phyloP scores from a whole-genome alignment of 2,113 vertebrate genomes.

The Nettapus auritus region DNA sequence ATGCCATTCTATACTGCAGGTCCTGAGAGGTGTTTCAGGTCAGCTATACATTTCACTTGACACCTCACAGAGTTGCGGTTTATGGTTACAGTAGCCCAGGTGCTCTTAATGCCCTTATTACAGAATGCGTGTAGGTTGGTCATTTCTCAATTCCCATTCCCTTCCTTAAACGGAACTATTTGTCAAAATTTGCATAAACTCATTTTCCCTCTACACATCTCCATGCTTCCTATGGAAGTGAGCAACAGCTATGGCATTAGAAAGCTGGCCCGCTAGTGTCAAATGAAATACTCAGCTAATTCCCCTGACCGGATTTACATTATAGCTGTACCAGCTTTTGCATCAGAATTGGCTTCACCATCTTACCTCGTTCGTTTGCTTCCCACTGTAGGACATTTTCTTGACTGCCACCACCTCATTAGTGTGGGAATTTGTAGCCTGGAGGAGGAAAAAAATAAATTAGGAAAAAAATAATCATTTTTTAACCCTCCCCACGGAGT shows the following conservation, averaged over 20 bases:
- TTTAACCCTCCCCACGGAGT: neutral
- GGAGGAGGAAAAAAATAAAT: neutral
- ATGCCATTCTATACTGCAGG: neutral
- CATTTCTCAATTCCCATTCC: neutral
- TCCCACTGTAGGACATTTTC: constrained; percentile 99
- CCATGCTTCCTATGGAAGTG: fast-evolving
- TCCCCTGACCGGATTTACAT: neutral
- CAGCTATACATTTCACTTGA: neutral
- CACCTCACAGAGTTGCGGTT: neutral
- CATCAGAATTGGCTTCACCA: neutral
- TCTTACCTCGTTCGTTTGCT: constrained; percentile 95
- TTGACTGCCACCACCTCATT: constrained; percentile 99
- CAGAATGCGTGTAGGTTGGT: neutral
- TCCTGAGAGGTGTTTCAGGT: neutral
- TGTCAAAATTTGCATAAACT: neutral
- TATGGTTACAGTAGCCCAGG: neutral
- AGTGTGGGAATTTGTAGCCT: constrained; percentile 96
- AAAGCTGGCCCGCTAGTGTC: neutral
- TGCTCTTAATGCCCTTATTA: neutral
- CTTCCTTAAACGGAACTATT: neutral
- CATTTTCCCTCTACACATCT: neutral
- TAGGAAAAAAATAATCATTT: neutral
- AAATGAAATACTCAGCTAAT: neutral
- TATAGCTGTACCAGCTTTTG: neutral
- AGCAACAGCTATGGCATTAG: neutral